These are phyloP conservation scores for Ctenopoma multispine DNA, from an alignment of 2,797 vertebrate genomes.

Conservation along the genomic window DNA sequence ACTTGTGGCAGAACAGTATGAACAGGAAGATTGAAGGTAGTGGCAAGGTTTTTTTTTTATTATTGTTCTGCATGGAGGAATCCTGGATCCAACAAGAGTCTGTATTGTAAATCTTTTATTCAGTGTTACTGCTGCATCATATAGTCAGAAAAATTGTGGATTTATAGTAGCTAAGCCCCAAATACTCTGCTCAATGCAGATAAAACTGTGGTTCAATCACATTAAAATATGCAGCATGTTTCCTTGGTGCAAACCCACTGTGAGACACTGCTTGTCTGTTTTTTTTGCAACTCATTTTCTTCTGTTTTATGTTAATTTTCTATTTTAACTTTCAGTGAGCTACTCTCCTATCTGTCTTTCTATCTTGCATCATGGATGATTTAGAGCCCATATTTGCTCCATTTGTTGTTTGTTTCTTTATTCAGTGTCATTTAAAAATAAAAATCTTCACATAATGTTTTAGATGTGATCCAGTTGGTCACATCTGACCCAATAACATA, in stretches of 20 bases:
- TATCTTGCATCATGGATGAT: conserved; percentile 4
- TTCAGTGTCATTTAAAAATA: conserved; percentile 2
- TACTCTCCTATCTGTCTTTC: background rate
- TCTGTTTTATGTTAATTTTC: conserved; percentile 18
- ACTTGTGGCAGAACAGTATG: conserved; percentile 3
- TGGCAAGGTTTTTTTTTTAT: background rate
- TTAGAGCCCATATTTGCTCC: conserved; percentile 7
- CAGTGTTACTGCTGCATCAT: background rate
- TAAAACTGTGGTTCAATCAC: conserved; percentile 17
- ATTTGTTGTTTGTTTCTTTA: conserved; percentile 7
- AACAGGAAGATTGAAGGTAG: background rate
- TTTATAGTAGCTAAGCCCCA: background rate
- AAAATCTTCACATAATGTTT: background rate
- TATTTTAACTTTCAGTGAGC: background rate
- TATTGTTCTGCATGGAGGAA: background rate
- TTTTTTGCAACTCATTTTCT: conserved; percentile 10
- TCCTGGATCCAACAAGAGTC: background rate
- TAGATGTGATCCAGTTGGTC: background rate
- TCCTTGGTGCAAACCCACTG: conserved; percentile 23
- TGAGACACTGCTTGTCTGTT: conserved; percentile 7
- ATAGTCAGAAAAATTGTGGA: conserved; percentile 1
- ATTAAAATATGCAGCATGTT: conserved; percentile 45
- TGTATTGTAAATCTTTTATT: background rate
- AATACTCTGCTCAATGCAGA: conserved; percentile 4
- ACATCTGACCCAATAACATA: background rate